Percentiles rank a stretch among this genome's conserved stretches.
phyloP scores from a whole-genome alignment of 2,113 vertebrate species.

The Pristiophorus japonicus region DNA sequence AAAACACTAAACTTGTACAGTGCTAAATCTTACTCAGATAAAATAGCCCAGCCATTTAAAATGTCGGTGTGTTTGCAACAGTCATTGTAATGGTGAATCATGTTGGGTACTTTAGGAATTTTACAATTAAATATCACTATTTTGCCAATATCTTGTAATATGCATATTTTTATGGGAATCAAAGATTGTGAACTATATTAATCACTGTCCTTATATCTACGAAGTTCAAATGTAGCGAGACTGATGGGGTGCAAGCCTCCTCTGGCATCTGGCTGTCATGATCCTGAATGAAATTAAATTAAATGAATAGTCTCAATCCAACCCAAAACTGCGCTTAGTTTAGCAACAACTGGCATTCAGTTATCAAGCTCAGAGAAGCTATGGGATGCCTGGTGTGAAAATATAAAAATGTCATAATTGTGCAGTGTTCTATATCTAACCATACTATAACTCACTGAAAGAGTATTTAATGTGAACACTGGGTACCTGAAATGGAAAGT shows the following conservation, averaged over 20 bases:
- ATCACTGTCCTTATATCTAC: background rate
- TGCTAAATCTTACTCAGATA: background rate
- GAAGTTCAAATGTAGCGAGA: background rate
- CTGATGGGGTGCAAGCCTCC: too few relatives aligned
- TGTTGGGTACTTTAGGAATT: background rate
- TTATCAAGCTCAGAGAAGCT: background rate
- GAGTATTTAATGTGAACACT: background rate
- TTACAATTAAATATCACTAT: background rate
- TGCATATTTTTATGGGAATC: background rate
- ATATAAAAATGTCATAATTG: background rate
- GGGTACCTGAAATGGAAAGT: background rate
- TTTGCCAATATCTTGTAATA: background rate
- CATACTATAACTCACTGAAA: background rate
- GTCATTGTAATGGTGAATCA: background rate
- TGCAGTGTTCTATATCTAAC: background rate
- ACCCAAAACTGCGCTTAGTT: background rate
- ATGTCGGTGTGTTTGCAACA: background rate
- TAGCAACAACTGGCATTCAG: background rate
- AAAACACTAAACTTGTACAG: background rate
- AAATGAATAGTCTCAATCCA: background rate
- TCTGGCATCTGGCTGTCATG: background rate
- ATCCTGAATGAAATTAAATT: background rate
- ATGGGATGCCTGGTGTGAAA: background rate
- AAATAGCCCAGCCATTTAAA: background rate
- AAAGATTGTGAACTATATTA: background rate